Evolutionary conservation across 2,888 invertebrate species (phyloP), one percentile per base, ranked within the genome.

Genomic region (Alloplasta piceator): DNA sequence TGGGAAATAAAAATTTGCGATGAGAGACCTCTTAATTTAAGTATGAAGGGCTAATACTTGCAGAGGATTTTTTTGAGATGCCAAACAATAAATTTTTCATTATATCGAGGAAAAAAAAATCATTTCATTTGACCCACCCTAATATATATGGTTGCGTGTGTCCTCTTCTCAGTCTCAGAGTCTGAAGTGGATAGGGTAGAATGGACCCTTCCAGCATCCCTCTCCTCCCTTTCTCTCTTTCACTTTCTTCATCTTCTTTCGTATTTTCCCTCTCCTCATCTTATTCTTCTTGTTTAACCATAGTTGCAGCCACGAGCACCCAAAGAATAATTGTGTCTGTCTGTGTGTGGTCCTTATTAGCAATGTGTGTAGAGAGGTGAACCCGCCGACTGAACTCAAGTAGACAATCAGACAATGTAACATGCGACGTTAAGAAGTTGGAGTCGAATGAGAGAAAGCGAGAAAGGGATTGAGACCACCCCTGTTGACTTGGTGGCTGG

Each of bases 331-430:
- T 38, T 38, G n/a, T 52, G 61, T 60, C 26, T 26, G 26, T 26
- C 26, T 26, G 26, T 26, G 26, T 26, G 26, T 26, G 38, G 41
- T 16, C 50, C 26, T 72, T 61, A 52, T 72, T 52, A 72, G 52
- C 48, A 67, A 70, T 70, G 52, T 43, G 64, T 60, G 39, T 64
- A 58, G 26, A 74, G 68, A 66, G 50, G 26, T 26, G 26, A 26
- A 26, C 26, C 26, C 26, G 26, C 50, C 41, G 58, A 70, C 73
- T 46, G 39, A 64, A 78, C 41, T 72, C 14, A 50, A 76, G 80
- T 64, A 80, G 76, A 84, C 80, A 82, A 83, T 83, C 83, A 83
- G 83, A 82, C 83, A 82, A 26, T 73, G 81, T 64, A 79, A 72
- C 76, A 26, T 26, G 26, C 26, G 26, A 26, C 26, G 26, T 26